Evolutionary conservation across 2,888 invertebrate species (phyloP).

Genomic region (Plusia festucae): DNA sequence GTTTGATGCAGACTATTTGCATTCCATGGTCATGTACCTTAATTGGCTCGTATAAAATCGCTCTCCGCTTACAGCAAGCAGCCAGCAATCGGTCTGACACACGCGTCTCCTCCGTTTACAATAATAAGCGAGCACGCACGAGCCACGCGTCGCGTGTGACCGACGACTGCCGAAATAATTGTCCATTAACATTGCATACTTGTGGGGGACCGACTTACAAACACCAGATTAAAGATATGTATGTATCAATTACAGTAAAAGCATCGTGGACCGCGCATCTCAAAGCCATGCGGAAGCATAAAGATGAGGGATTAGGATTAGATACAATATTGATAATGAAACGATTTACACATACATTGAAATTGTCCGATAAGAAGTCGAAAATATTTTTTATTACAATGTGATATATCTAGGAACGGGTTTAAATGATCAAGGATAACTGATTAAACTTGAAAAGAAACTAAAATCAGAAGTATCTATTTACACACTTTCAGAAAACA

Average conservation of each 20-base stretch:
- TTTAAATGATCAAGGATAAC: background rate
- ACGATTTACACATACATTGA: slow-evolving; percentile 1
- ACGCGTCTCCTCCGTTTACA: slow-evolving; percentile 75
- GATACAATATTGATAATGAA: background rate
- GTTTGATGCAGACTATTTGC: background rate
- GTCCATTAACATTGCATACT: slow-evolving; percentile 82
- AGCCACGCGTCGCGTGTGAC: slow-evolving; percentile 85
- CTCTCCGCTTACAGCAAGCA: slow-evolving; percentile 50
- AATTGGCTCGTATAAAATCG: slow-evolving; percentile 9
- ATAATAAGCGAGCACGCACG: slow-evolving; percentile 79
- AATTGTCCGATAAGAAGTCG: background rate
- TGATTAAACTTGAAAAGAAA: no score
- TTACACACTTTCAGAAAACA: no score
- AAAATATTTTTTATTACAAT: background rate
- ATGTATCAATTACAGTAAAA: slow-evolving; percentile 57
- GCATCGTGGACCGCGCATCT: slow-evolving; percentile 38
- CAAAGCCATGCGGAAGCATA: background rate
- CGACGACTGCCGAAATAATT: slow-evolving; percentile 87
- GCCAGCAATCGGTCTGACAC: slow-evolving; percentile 60
- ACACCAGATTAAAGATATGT: slow-evolving; percentile 54
- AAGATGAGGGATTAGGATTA: slow-evolving; percentile 1
- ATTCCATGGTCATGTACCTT: background rate
- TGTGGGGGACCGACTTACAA: slow-evolving; percentile 60
- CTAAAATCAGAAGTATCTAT: background rate
- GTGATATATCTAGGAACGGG: background rate